Percentiles rank a stretch among this genome's conserved stretches.
Conservation (phyloP, 2,888 invertebrate species). For the Nomada ruficornis region DNA sequence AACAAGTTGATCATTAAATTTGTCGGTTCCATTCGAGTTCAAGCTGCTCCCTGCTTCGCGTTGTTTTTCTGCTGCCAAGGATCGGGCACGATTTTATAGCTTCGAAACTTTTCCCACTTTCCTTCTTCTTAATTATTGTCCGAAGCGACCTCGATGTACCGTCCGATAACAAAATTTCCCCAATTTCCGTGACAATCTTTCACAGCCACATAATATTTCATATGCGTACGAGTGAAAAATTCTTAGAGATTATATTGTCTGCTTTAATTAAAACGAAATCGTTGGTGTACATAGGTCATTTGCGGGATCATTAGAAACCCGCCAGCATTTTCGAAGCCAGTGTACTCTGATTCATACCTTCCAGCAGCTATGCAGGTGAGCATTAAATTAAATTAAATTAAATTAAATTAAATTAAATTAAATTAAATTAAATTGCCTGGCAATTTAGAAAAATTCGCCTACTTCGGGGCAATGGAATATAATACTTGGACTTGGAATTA, state of each 20-base stretch:
- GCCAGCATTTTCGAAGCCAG: constrained; percentile 82
- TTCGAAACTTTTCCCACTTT: background rate
- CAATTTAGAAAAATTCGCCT: no score
- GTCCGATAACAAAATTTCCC: background rate
- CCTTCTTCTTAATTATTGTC: background rate
- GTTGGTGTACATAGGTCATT: constrained; percentile 63
- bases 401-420: background rate
- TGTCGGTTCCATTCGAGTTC: background rate
- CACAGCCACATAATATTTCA: no score
- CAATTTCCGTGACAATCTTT: background rate
- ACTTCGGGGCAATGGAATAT: no score
- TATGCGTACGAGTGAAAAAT: no score
- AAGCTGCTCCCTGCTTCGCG: constrained; percentile 2
- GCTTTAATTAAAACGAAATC: constrained; percentile 39
- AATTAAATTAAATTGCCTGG: background rate
- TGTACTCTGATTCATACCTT: constrained; percentile 87
- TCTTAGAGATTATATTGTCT: no score
- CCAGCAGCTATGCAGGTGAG: constrained; percentile 89
- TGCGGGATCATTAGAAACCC: constrained; percentile 73
- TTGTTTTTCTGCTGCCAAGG: constrained; percentile 2
- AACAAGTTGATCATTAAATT: no score
- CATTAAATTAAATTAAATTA: constrained; percentile 21
- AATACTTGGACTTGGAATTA: no score
- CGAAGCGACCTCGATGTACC: background rate
- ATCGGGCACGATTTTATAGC: constrained; percentile 1